Conservation (phyloP, 2,113 vertebrate genomes). For the Alectura lathami region DNA sequence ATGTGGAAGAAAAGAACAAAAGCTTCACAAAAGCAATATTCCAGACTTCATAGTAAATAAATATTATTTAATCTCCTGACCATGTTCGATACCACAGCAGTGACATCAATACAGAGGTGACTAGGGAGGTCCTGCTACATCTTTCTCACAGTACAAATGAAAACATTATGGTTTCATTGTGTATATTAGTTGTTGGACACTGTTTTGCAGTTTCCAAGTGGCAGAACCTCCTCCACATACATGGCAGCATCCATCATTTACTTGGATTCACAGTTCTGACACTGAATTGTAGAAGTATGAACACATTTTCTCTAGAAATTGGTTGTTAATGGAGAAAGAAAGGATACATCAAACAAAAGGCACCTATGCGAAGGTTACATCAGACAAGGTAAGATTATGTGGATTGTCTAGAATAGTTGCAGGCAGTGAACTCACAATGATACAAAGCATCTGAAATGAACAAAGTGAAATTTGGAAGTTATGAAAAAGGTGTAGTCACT, state of each 20-base stretch:
- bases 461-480: not conserved
- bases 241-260: not conserved
- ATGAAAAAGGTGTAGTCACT: not conserved
- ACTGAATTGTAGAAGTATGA: not conserved
- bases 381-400: not conserved
- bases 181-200: not conserved
- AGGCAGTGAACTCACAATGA: not conserved
- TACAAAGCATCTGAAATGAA: not conserved
- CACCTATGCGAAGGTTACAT: not conserved
- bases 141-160: not conserved
- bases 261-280: not conserved
- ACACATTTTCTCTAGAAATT: not conserved
- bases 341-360: not conserved
- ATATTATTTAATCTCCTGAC: not conserved
- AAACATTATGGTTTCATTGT: not conserved
- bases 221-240: not conserved
- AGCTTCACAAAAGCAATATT: not conserved
- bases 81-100: not conserved
- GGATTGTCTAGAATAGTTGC: not conserved
- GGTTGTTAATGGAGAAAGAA: not conserved
- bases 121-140: not conserved
- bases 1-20: not conserved
- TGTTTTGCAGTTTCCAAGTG: not conserved
- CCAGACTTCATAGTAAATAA: not conserved
- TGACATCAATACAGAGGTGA: not conserved